These are phyloP conservation scores for Zaprionus capensis DNA, from an alignment of 1,140 invertebrate genomes.

Conservation along the genomic window DNA sequence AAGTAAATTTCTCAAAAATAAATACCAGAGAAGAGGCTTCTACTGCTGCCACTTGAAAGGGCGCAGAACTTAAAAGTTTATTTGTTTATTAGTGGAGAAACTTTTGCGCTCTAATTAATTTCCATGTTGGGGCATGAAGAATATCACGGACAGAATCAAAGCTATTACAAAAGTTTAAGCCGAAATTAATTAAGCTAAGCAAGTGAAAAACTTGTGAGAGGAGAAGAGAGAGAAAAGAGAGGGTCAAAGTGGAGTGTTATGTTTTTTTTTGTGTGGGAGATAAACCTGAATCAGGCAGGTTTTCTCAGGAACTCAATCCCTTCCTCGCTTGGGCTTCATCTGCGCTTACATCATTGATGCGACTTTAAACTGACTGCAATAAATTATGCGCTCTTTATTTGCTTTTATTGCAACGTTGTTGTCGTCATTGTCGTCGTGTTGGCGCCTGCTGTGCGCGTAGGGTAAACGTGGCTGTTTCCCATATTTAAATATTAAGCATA, in stretches of 20 bases:
- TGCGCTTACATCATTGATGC: not conserved
- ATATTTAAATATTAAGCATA: constrained; percentile 42
- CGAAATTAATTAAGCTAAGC: not conserved
- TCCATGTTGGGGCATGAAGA: not conserved
- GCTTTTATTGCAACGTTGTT: not conserved
- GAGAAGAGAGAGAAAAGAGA: not conserved
- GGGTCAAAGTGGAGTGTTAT: no score
- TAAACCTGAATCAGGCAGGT: no score
- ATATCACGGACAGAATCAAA: not conserved
- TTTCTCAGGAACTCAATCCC: no score
- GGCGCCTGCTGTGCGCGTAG: not conserved
- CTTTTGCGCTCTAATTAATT: constrained; percentile 8
- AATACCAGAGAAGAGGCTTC: constrained; percentile 19
- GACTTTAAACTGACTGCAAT: constrained; percentile 17
- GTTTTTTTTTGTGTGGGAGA: no score
- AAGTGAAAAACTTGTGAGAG: not conserved
- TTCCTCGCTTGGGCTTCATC: not conserved
- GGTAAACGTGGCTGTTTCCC: constrained; percentile 16
- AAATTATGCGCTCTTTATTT: constrained; percentile 6
- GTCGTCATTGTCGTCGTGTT: not conserved
- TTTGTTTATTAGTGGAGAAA: not conserved
- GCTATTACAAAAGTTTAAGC: not conserved
- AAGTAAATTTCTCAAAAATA: constrained; percentile 57
- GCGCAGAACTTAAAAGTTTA: constrained; percentile 14
- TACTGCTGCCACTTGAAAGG: not conserved